These are phyloP conservation scores for Steatornis caripensis DNA, from an alignment of 2,113 vertebrate species.

Conservation along the genomic window DNA sequence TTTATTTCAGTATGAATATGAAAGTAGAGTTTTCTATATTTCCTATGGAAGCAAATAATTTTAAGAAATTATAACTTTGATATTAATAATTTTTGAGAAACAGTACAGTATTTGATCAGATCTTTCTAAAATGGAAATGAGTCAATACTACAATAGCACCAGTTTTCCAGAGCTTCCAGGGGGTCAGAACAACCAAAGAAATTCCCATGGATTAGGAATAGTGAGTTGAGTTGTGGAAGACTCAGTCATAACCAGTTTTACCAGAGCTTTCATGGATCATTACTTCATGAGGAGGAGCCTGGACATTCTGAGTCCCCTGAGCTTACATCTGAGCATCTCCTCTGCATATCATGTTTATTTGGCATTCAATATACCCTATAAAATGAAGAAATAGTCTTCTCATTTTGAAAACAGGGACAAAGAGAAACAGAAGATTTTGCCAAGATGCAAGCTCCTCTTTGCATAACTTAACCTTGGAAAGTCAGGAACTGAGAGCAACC, in stretches of 20 bases:
- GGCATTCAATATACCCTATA: not conserved
- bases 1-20: not conserved
- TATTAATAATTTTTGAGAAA: not conserved
- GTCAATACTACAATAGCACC: not conserved
- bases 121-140: not conserved
- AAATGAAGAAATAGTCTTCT: not conserved
- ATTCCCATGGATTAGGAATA: not conserved
- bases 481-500: not conserved
- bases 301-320: not conserved
- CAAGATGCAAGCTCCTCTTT: not conserved
- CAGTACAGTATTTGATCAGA: not conserved
- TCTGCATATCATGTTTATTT: not conserved
- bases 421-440: not conserved
- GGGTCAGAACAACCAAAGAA: not conserved
- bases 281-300: not conserved
- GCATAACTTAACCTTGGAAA: not conserved
- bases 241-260: not conserved
- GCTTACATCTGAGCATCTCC: not conserved
- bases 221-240: not conserved
- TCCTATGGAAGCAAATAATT: not conserved
- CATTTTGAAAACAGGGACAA: not conserved
- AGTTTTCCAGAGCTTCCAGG: not conserved
- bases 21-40: not conserved
- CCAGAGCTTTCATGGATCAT: not conserved
- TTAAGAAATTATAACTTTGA: fast-evolving